Evolutionary conservation across 2,888 invertebrate genomes (phyloP).

Genomic region (Euproctis similis): DNA sequence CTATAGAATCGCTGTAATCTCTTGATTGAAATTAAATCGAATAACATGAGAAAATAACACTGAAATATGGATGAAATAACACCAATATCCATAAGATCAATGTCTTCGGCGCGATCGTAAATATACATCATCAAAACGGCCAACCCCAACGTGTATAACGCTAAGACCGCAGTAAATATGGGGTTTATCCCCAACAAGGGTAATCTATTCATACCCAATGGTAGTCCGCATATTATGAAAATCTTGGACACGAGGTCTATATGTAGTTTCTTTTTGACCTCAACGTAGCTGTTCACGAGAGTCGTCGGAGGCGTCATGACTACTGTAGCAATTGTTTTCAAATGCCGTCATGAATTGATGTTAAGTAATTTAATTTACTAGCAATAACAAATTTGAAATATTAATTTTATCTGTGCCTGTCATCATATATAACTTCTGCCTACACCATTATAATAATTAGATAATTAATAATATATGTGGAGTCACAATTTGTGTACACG

Average conservation of each 20-base stretch:
- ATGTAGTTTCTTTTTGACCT: slow-evolving; percentile 20
- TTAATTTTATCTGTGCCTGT: slow-evolving; percentile 14
- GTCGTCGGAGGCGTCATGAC: slow-evolving; percentile 33
- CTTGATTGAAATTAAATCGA: slow-evolving; percentile 29
- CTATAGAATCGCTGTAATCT: slow-evolving; percentile 31
- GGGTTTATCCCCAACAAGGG: slow-evolving; percentile 23
- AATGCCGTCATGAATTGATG: slow-evolving; percentile 6
- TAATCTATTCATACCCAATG: slow-evolving; percentile 33
- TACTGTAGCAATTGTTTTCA: slow-evolving; percentile 4
- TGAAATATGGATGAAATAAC: slow-evolving; percentile 11
- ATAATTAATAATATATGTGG: too few relatives aligned
- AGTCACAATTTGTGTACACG: too few relatives aligned
- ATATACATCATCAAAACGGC: slow-evolving; percentile 4
- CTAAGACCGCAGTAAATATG: slow-evolving; percentile 16
- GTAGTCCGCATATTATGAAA: slow-evolving; percentile 27
- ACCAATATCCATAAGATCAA: slow-evolving; percentile 9
- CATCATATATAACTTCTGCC: slow-evolving; percentile 8
- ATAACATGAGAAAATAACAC: slow-evolving; percentile 21
- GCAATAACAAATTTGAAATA: slow-evolving; percentile 16
- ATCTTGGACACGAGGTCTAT: slow-evolving; percentile 37
- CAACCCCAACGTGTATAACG: slow-evolving; percentile 19
- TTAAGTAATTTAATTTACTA: slow-evolving; percentile 14
- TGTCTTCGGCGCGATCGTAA: slow-evolving; percentile 2
- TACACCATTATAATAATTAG: slow-evolving; percentile 17
- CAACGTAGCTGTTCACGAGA: slow-evolving; percentile 38